phyloP scores from a whole-genome alignment of 2,797 vertebrate genomes.

The Pyrocephalus nanus region DNA sequence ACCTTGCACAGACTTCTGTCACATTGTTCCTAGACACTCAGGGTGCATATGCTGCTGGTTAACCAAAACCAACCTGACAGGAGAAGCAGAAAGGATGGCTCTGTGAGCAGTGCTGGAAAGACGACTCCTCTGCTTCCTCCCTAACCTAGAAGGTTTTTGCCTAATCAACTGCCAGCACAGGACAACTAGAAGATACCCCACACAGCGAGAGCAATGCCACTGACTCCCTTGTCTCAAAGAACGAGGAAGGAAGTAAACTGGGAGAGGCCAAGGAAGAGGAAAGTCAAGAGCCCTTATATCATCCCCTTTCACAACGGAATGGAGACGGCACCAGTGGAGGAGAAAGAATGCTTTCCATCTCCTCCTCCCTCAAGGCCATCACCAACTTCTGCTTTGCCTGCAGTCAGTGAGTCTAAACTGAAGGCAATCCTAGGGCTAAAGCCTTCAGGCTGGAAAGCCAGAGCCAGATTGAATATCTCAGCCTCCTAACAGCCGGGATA shows the following conservation, averaged over 20 bases:
- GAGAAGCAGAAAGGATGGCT: neutral
- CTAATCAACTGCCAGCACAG: neutral
- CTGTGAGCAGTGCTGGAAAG: neutral
- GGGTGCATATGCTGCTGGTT: neutral
- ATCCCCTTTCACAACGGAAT: neutral
- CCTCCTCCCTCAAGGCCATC: neutral
- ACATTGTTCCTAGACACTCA: neutral
- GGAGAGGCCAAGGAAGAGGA: neutral
- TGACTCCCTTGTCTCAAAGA: neutral
- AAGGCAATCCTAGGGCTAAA: neutral
- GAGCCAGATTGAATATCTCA: neutral
- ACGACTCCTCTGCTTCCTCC: neutral
- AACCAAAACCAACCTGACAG: neutral
- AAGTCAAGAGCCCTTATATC: neutral
- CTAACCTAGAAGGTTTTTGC: neutral
- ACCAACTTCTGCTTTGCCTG: neutral
- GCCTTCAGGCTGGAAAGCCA: neutral
- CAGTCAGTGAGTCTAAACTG: neutral
- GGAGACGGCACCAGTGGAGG: fast-evolving
- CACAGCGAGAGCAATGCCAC: neutral
- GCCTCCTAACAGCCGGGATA: neutral
- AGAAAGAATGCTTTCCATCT: neutral
- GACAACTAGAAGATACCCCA: neutral
- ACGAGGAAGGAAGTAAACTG: neutral
- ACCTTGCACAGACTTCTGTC: neutral